Conservation (phyloP, 1,140 invertebrate species). For the Steinernema khuongi region DNA sequence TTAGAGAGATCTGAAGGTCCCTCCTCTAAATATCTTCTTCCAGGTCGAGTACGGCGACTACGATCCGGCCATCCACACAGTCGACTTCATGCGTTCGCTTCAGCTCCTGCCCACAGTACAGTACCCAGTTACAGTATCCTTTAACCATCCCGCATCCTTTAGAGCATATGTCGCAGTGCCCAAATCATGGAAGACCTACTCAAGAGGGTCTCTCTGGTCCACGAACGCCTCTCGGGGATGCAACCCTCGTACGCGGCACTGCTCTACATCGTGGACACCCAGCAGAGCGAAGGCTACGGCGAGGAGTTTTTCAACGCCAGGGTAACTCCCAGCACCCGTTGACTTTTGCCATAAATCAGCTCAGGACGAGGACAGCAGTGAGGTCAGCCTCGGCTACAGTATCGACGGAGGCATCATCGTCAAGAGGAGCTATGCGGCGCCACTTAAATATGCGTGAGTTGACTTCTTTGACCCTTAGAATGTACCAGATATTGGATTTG, state of each 20-base stretch:
- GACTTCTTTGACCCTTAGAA: not conserved
- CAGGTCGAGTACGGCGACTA: constrained; percentile 46
- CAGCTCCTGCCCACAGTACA: constrained; percentile 43
- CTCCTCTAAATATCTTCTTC: not conserved
- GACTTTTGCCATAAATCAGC: not conserved
- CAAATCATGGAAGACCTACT: constrained; percentile 22
- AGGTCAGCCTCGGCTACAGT: constrained; percentile 17
- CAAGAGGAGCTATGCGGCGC: constrained; percentile 17
- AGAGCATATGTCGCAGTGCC: constrained; percentile 21
- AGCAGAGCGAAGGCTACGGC: constrained; percentile 24
- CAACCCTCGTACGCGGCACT: constrained; percentile 18
- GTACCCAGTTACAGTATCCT: not conserved
- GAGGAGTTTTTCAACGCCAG: constrained; percentile 28
- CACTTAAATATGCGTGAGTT: constrained; percentile 26
- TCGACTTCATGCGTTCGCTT: constrained; percentile 45
- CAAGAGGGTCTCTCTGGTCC: constrained; percentile 5
- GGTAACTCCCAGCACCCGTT: no score
- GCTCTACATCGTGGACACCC: constrained; percentile 20
- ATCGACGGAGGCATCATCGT: constrained; percentile 25
- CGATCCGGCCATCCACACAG: constrained; percentile 38
- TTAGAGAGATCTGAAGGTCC: not conserved
- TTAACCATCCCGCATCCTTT: not conserved
- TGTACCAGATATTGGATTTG: no score
- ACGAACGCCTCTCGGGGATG: constrained; percentile 15
- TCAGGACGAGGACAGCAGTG: constrained; percentile 26